These are phyloP conservation scores for Electrona antarctica DNA, from an alignment of 2,113 vertebrate genomes.

Conservation along the genomic window DNA sequence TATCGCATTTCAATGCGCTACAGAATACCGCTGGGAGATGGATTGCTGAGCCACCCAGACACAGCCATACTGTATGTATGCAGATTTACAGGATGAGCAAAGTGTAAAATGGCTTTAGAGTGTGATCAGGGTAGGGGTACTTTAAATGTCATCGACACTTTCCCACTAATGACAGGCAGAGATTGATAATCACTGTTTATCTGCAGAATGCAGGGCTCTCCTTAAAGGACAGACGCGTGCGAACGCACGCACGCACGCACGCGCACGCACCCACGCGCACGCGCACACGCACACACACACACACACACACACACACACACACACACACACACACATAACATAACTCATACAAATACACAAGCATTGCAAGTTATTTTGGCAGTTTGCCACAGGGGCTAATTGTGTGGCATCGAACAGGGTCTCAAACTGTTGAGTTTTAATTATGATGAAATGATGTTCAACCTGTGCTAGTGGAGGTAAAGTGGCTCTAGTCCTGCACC, in stretches of 20 bases:
- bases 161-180: conserved; percentile 14
- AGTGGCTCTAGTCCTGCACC: conserved; percentile 21
- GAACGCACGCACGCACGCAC: conserved; percentile 23
- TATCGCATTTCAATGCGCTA: too few relatives aligned
- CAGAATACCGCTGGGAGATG: too few relatives aligned
- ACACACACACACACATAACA: conserved; percentile 1
- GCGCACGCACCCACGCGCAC: conserved; percentile 7
- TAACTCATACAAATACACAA: not conserved
- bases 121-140: too few relatives aligned
- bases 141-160: too few relatives aligned
- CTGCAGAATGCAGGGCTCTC: conserved; percentile 21
- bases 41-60: too few relatives aligned
- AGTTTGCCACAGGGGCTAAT: conserved; percentile 66
- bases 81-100: too few relatives aligned
- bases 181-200: conserved; percentile 51
- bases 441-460: conserved; percentile 64
- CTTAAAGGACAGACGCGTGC: conserved; percentile 28
- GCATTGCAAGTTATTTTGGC: conserved; percentile 49
- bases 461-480: conserved; percentile 25
- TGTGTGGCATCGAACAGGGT: conserved; percentile 68
- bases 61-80: too few relatives aligned
- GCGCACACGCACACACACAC: not conserved
- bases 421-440: conserved; percentile 65
- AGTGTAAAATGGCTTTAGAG: too few relatives aligned
- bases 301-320: conserved; percentile 4